Conservation (phyloP, 1,140 invertebrate species). For the Thereuonema tuberculata region DNA sequence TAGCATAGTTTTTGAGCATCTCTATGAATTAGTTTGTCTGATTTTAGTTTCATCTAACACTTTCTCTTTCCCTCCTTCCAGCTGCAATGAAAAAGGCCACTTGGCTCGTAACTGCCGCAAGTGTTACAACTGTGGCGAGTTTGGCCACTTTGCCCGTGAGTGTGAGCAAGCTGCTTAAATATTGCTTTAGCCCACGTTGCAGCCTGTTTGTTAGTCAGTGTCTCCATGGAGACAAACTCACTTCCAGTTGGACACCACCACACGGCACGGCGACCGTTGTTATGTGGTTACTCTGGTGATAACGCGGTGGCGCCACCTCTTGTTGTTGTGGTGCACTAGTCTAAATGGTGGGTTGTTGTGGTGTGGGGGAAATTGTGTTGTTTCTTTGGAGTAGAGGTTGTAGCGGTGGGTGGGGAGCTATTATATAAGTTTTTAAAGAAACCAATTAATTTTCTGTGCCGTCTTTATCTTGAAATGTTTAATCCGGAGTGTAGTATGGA, state of each 20-base stretch:
- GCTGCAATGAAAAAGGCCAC: conserved; percentile 12
- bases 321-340: conserved; percentile 3
- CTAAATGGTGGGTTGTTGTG: conserved; percentile 3
- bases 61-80: neutral
- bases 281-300: neutral
- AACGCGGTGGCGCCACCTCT: conserved; percentile 1
- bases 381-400: conserved; percentile 2
- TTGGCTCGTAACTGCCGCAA: conserved; percentile 13
- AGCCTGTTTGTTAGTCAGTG: conserved; percentile 11
- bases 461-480: neutral
- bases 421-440: neutral
- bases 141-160: conserved; percentile 28
- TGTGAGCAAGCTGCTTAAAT: conserved; percentile 17
- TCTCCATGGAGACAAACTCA: neutral
- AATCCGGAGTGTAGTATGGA: conserved; percentile 2
- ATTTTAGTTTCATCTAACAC: too few species aligned
- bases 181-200: conserved; percentile 5
- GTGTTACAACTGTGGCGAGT: conserved; percentile 73
- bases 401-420: conserved; percentile 1
- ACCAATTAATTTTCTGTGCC: neutral
- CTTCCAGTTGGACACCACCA: conserved; percentile 5
- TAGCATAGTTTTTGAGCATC: too few species aligned
- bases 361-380: conserved; percentile 1
- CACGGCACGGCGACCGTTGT: conserved; percentile 3
- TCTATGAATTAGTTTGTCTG: too few species aligned